These are phyloP conservation scores for Archips crataeganus DNA, from an alignment of 2,888 invertebrate species.

Conservation along the genomic window DNA sequence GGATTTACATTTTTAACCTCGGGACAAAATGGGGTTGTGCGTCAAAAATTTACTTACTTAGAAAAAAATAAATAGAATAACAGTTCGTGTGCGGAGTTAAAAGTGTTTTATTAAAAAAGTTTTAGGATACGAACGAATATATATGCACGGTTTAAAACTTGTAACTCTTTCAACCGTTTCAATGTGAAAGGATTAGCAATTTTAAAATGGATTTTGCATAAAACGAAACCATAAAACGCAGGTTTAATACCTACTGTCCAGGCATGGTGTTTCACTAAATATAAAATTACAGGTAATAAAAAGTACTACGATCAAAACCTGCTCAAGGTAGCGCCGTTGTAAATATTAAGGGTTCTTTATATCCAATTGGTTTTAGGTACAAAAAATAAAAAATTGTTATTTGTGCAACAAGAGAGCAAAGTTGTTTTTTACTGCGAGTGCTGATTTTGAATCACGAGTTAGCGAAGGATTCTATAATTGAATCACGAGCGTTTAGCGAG, in stretches of 20 bases:
- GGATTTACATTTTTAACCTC: slow-evolving; percentile 71
- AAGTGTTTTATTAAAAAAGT: not conserved
- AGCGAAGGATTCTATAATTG: too few relatives aligned
- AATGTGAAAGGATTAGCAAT: not conserved
- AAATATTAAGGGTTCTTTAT: slow-evolving; percentile 27
- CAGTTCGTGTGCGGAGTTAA: not conserved
- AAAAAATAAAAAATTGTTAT: too few relatives aligned
- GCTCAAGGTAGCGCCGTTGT: slow-evolving; percentile 13
- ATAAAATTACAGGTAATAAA: slow-evolving; percentile 79
- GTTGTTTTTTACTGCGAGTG: too few relatives aligned
- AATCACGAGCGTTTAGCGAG: too few relatives aligned
- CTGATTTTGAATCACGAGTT: too few relatives aligned
- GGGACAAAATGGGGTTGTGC: slow-evolving; percentile 55
- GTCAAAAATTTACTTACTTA: slow-evolving; percentile 3
- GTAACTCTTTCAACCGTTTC: not conserved
- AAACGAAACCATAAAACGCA: slow-evolving; percentile 67
- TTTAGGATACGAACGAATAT: too few relatives aligned
- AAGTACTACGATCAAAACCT: slow-evolving; percentile 53
- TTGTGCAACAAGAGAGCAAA: too few relatives aligned
- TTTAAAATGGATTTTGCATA: slow-evolving; percentile 6
- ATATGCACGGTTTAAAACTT: not conserved
- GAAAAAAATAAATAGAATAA: slow-evolving; percentile 2
- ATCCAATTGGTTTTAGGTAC: not conserved
- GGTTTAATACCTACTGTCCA: slow-evolving; percentile 50
- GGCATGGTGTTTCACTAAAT: slow-evolving; percentile 67